Evolutionary conservation across 2,888 invertebrate species (phyloP), one percentile per base, ranked within the genome.

Genomic region (Euspilapteryx auroguttella): DNA sequence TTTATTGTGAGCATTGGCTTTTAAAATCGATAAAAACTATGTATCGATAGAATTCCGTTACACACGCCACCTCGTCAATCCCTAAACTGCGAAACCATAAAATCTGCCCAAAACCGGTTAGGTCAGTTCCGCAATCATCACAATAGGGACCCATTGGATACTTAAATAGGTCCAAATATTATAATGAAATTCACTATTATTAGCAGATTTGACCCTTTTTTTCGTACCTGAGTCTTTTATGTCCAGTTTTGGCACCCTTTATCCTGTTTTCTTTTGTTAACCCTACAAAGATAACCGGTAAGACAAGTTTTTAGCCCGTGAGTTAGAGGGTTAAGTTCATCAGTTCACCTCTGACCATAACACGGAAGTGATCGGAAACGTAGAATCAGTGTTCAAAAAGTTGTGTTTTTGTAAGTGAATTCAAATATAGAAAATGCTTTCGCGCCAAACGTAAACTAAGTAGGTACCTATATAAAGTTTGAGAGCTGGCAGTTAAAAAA

Each of bases 81-180:
- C 30, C 24, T 11, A 28, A 9, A 10, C 7, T 24, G n/a, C 24
- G 2, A 11, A 24, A 24, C 24, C 10, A 23, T 22, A 10, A 20
- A 14, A 17, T 29, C 21, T 13, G 20, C 44, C 45, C 35, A 53
- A 59, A 75, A 75, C 75, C 68, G 68, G 75, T 75, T 52, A 66
- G 71, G 75, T 73, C 75, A 75, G 66, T 73, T 69, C 49, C 43
- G 56, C 55, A 59, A 55, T 44, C 40, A 57, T 55, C 53, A 71
- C 71, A 73, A 73, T 63, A 57, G 59, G 38, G 34, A 55, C 61
- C 63, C 66, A 59, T 47, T 64, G 68, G 73, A 66, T 73, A 75
- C 68, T 73, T 66, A 75, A 75, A 73, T 73, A 71, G 71, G 71
- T 71, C 73, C 71, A 71, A 71, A 71, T 56, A 71, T 68, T 63